A percentile compares a stretch with the other conserved stretches of the same genome.
Evolutionary conservation across 2,888 invertebrate species (phyloP).

Genomic region (Orthosia incerta): DNA sequence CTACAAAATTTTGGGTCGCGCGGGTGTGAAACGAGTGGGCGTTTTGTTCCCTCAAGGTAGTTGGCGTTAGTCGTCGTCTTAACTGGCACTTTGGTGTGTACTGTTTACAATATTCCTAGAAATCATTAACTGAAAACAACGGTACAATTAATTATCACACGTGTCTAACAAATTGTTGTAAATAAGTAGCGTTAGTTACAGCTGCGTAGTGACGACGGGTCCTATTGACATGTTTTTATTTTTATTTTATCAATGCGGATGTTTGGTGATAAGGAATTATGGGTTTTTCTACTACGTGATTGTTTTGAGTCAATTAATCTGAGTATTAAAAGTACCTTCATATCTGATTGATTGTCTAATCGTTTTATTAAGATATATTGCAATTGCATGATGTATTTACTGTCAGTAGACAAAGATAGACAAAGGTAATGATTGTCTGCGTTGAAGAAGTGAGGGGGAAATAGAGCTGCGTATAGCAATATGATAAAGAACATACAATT

Average conservation of each 20-base stretch:
- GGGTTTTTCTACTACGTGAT: slow-evolving; percentile 12
- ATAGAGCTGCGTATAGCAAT: no score
- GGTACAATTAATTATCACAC: background rate
- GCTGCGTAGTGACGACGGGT: background rate
- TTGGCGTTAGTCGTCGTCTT: no score
- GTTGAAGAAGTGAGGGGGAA: background rate
- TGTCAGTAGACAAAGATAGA: background rate
- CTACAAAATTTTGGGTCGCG: no score
- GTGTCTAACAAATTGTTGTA: background rate
- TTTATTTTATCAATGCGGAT: slow-evolving; percentile 20
- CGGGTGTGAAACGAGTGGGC: no score
- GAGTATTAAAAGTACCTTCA: background rate
- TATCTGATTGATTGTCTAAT: slow-evolving; percentile 6
- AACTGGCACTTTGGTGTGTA: background rate
- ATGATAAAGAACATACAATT: no score
- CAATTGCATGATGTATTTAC: background rate
- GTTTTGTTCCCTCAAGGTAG: no score
- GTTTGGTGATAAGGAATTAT: background rate
- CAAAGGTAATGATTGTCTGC: background rate
- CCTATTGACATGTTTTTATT: background rate
- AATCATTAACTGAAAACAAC: no score
- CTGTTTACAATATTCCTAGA: background rate
- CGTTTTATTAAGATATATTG: background rate
- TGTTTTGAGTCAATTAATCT: background rate
- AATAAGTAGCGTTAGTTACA: background rate